phyloP scores from a whole-genome alignment of 1,140 invertebrate genomes.

The Drosophila kurseongensis region DNA sequence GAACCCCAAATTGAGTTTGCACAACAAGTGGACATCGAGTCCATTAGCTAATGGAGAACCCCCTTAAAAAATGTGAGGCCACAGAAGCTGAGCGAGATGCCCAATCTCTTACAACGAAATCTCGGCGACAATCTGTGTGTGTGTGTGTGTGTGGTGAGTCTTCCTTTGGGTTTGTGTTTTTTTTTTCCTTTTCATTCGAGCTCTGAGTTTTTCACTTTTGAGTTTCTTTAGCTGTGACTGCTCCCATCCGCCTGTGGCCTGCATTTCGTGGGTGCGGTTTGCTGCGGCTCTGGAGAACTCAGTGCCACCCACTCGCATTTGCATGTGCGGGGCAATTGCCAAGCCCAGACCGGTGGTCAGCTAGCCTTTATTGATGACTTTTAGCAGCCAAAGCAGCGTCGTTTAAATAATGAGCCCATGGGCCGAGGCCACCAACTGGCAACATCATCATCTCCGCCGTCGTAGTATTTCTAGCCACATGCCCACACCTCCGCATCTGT shows the following conservation, averaged over 20 bases:
- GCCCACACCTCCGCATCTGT: conserved; percentile 57
- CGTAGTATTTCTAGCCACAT: conserved; percentile 11
- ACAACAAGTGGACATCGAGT: conserved; percentile 41
- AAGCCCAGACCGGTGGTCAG: conserved; percentile 74
- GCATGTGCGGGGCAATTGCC: conserved; percentile 69
- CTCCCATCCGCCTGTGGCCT: conserved; percentile 49
- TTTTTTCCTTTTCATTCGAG: background rate
- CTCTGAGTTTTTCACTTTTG: conserved; percentile 16
- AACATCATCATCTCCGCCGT: conserved; percentile 39
- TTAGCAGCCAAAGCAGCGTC: conserved; percentile 77
- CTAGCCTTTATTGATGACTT: conserved; percentile 74
- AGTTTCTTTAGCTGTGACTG: conserved; percentile 36
- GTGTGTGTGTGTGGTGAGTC: conserved; percentile 7
- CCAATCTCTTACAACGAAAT: conserved; percentile 36
- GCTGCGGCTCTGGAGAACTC: conserved; percentile 16
- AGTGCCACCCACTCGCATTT: conserved; percentile 77
- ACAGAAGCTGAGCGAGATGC: background rate
- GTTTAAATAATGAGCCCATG: conserved; percentile 79
- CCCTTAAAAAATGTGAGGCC: background rate
- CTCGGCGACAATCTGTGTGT: conserved; percentile 30
- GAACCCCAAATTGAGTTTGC: conserved; percentile 40
- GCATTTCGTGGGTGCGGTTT: conserved; percentile 42
- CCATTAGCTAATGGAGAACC: conserved; percentile 40
- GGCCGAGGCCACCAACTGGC: conserved; percentile 45
- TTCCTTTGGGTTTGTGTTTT: conserved; percentile 5